Evolutionary conservation across 2,888 invertebrate species (phyloP), one percentile per base, ranked within the genome.

Genomic region (Spodoptera exigua): DNA sequence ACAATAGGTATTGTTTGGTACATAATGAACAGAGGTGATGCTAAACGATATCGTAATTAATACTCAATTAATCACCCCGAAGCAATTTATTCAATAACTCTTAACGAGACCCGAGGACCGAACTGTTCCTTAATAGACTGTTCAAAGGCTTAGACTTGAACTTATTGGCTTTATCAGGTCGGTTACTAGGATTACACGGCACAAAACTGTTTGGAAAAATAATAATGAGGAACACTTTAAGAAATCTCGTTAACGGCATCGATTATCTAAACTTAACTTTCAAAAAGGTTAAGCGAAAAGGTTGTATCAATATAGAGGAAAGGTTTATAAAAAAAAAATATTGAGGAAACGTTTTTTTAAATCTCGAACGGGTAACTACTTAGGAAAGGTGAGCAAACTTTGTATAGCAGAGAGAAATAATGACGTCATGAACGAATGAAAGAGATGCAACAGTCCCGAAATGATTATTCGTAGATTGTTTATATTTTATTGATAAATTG

Each of bases 41-140:
- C 89, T 93, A 92, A 94, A 85, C 91, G 93, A 88, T 89, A 80
- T 80, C 82, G 93, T 89, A 90, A 94, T 94, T 93, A 94, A 92
- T 88, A 83, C 79, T 88, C 91, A 85, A 93, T 94, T 90, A 93
- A 92, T 93, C 91, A 91, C 82, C 83, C 81, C 73, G 77, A 66
- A 82, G 87, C 84, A 89, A 91, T 91, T 92, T 90, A 89, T 92
- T 89, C 88, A 88, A 90, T 88, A 90, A 89, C 86, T 88, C 84
- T 73, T 88, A 92, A 91, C 89, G 90, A 89, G 83, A 80, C 78
- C 68, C 27, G 27, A 27, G 27, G 73, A 74, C 73, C 68, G 65
- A 27, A 27, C 27, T 27, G 63, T 70, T 73, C 78, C 85, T 81
- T 87, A 87, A 88, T 86, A 85, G 84, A 81, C 72, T 53, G 46